phyloP scores from a whole-genome alignment of 2,797 vertebrate genomes.

The Aulostomus chinensis region DNA sequence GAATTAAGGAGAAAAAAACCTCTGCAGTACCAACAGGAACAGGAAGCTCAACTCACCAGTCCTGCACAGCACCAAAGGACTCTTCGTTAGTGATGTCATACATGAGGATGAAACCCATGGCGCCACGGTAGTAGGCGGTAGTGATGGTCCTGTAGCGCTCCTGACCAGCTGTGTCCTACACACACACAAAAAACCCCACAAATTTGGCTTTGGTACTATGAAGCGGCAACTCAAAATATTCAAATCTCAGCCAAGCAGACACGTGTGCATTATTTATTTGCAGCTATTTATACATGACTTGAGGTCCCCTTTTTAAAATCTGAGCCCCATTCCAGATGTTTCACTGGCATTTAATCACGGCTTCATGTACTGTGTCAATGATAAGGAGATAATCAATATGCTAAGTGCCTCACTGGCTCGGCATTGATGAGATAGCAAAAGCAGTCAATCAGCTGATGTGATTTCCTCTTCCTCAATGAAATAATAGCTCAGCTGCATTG shows the following conservation, averaged over 20 bases:
- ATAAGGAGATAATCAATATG: conserved; percentile 42
- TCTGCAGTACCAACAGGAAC: too few relatives aligned
- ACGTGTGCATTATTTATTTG: conserved; percentile 16
- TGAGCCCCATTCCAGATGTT: neutral
- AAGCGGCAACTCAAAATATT: too few relatives aligned
- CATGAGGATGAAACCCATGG: conserved; percentile 99
- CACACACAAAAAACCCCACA: conserved; percentile 48
- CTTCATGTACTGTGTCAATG: conserved; percentile 7
- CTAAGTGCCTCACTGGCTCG: conserved; percentile 35
- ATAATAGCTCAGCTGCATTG: conserved; percentile 30
- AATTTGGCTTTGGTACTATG: too few relatives aligned
- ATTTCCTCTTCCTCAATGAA: conserved; percentile 33
- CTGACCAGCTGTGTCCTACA: conserved; percentile 95
- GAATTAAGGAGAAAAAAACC: too few relatives aligned
- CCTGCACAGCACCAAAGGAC: conserved; percentile 95
- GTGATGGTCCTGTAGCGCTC: conserved; percentile 98
- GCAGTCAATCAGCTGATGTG: conserved; percentile 28
- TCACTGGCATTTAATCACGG: conserved; percentile 1
- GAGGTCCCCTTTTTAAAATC: neutral
- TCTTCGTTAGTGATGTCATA: conserved; percentile 99
- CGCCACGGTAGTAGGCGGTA: conserved; percentile 96
- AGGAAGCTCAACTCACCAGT: conserved; percentile 86
- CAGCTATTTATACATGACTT: conserved; percentile 11
- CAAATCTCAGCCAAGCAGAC: too few relatives aligned
- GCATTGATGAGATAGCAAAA: conserved; percentile 53